Percentiles rank a stretch among this genome's conserved stretches.
Conservation (phyloP, 2,797 vertebrate genomes). For the Sebastes variabilis region DNA sequence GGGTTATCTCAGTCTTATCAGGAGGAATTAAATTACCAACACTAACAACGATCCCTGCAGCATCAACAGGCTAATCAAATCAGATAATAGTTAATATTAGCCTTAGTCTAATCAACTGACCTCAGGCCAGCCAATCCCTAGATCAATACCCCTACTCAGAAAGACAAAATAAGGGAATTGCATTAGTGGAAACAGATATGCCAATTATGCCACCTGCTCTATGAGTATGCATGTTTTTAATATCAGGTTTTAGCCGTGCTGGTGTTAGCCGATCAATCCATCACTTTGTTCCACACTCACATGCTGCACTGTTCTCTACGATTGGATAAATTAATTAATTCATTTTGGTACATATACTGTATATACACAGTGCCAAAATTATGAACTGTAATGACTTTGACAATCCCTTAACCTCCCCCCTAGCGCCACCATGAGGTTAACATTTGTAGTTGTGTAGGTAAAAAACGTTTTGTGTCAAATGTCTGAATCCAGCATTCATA, state of each 20-base stretch:
- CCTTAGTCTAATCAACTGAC: slow-evolving; percentile 27
- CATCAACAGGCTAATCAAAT: slow-evolving; percentile 30
- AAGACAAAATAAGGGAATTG: slow-evolving; percentile 1
- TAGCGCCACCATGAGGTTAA: not conserved
- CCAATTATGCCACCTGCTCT: not conserved
- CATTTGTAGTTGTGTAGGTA: not conserved
- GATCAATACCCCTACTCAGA: slow-evolving; percentile 32
- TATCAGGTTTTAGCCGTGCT: not conserved
- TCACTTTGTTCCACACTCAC: not conserved
- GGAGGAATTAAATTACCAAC: slow-evolving; percentile 23
- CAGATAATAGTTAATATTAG: slow-evolving; percentile 23
- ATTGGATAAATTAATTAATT: not conserved
- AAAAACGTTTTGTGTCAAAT: not conserved
- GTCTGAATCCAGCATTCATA: not conserved
- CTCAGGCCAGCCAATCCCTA: slow-evolving; percentile 6
- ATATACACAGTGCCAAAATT: not conserved
- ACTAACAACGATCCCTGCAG: slow-evolving; percentile 14
- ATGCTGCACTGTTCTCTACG: not conserved
- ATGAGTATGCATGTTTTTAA: not conserved
- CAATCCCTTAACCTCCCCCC: not conserved
- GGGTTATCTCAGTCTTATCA: not conserved
- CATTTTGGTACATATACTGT: not conserved
- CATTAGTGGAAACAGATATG: slow-evolving; percentile 25
- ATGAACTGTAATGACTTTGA: not conserved
- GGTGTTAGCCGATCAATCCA: not conserved